phyloP scores from a whole-genome alignment of 2,113 vertebrate species.

The Antechinus stuartii region DNA sequence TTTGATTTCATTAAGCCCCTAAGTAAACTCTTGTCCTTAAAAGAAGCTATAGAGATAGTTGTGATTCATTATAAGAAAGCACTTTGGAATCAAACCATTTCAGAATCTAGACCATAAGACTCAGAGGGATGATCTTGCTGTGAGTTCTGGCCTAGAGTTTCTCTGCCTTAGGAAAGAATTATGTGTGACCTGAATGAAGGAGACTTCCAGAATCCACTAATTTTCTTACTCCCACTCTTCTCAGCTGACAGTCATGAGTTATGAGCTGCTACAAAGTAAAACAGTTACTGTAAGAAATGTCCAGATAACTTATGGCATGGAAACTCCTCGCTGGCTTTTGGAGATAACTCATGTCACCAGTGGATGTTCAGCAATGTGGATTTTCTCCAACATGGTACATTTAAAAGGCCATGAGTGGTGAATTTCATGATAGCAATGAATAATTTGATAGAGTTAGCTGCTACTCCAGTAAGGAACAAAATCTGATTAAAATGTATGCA shows the following conservation, averaged over 20 bases:
- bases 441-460: conserved; percentile 76
- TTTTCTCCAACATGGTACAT: conserved; percentile 77
- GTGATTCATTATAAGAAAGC: conserved; percentile 40
- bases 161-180: conserved; percentile 31
- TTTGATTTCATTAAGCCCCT: conserved; percentile 41
- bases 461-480: conserved; percentile 46
- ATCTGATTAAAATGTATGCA: conserved; percentile 72
- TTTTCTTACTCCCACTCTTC: conserved; percentile 51
- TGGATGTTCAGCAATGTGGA: conserved; percentile 72
- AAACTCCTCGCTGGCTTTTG: conserved; percentile 72
- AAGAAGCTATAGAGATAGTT: conserved; percentile 8
- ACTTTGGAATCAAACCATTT: conserved; percentile 36
- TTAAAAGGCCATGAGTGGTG: conserved; percentile 73
- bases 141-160: conserved; percentile 23
- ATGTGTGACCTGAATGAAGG: conserved; percentile 39
- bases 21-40: conserved; percentile 40
- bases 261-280: conserved; percentile 72
- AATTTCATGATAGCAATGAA: conserved; percentile 74
- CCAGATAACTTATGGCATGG: conserved; percentile 72
- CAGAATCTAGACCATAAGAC: not conserved
- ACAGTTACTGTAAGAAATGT: conserved; percentile 77
- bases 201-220: conserved; percentile 16
- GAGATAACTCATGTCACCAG: conserved; percentile 76
- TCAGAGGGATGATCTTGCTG: conserved; percentile 28
- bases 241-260: conserved; percentile 72